Base-by-base conservation (phyloP, 1,140 invertebrate genomes). In the Bombus pyrosoma region DNA sequence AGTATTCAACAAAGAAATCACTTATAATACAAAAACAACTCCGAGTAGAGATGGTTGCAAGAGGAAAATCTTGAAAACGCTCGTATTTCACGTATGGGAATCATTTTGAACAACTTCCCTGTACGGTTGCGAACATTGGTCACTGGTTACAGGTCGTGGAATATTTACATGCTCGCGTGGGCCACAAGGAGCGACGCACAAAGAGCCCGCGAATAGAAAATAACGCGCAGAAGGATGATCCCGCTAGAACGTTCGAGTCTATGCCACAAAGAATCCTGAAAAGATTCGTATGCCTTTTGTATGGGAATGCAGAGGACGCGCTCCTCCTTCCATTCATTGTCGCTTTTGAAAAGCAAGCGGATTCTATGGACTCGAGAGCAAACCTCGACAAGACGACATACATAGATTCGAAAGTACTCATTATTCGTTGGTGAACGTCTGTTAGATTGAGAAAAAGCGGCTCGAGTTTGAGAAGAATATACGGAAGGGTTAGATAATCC, bases 351-450 rank as follows among this genome's bases (percentile, higher is more conserved):
- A 76, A 86, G 84, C 69, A 25, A 34, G 47, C 34, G 47, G 43
- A 81, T 85, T 12, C 62, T 80, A 28, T 6, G 57, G 37, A 12
- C 71, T 59, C 69, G 72, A 85, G 78, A 81, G 62, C 15, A 5
- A 25, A 15, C 47, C 28, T 47, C 34, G 43, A 34, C 5, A 39
- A 62, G 18, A 62, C 41, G 62, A 75, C n/a, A 85, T 73, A 75
- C n/a, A 85, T 73, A 81, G 83, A 85, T 81, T 81, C 79, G 83
- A 81, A 66, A 75, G n/a, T 37, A n/a, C 69, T 85, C 68, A 34
- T 80, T 73, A 66, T 85, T 77, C 53, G 37, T 37, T 22, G 34
- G 39, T 12, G 57, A 85, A 68, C 77, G 37, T 28, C 28, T 53
- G 25, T 9, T 37, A 66, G 28, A 64, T 85, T 22, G 53, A 68